Evolutionary conservation across 2,797 vertebrate genomes (phyloP).

Genomic region (Gobionotothen gibberifrons): DNA sequence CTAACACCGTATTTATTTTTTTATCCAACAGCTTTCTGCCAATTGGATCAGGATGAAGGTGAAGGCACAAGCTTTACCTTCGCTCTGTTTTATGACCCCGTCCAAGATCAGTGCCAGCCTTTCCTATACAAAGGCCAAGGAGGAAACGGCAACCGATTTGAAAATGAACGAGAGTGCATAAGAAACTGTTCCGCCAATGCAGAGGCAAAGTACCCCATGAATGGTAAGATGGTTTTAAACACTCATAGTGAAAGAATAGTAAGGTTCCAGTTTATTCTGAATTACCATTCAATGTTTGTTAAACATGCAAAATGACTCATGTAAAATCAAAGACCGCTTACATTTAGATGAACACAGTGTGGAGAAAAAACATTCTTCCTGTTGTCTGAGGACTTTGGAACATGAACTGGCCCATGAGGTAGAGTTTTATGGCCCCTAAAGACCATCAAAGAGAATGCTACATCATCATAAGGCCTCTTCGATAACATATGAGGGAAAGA

Average conservation of each 20-base stretch:
- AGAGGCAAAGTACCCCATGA: slow-evolving; percentile 59
- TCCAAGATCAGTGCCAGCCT: slow-evolving; percentile 54
- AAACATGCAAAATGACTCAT: slow-evolving; percentile 10
- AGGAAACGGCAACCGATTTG: slow-evolving; percentile 81
- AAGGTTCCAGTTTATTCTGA: neutral
- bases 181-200: slow-evolving; percentile 73
- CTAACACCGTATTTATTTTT: slow-evolving; percentile 6
- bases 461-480: neutral
- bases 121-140: slow-evolving; percentile 74
- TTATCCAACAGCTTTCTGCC: slow-evolving; percentile 68
- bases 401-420: slow-evolving; percentile 29
- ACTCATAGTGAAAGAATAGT: neutral
- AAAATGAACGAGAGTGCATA: slow-evolving; percentile 66
- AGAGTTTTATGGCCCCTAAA: slow-evolving; percentile 46
- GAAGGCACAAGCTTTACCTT: neutral
- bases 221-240: slow-evolving; percentile 67
- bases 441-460: slow-evolving; percentile 14
- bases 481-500: neutral
- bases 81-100: slow-evolving; percentile 58
- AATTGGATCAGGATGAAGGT: slow-evolving; percentile 45
- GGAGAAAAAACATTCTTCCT: neutral
- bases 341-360: neutral
- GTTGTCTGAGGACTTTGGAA: slow-evolving; percentile 68
- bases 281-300: slow-evolving; percentile 2
- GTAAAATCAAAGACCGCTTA: neutral